Base-by-base conservation (phyloP, 2,113 vertebrate genomes). In the Muntiacus reevesi region DNA sequence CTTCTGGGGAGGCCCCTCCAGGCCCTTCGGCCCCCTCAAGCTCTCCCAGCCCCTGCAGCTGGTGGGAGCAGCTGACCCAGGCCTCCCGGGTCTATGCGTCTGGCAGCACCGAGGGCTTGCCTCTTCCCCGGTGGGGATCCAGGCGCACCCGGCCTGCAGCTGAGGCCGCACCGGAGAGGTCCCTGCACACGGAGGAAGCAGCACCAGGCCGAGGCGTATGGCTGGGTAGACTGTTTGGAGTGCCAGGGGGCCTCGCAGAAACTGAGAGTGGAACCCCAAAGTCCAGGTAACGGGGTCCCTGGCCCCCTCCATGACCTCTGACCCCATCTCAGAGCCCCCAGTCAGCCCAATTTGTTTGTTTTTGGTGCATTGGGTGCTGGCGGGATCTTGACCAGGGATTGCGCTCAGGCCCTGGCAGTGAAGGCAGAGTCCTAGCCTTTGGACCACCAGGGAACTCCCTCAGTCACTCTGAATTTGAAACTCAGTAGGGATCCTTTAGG, bases 171-270 rank as follows among this genome's bases (percentile, higher is more conserved):
- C 93, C 64, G 36, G 95, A 96, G 47, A 89, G 62, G 47, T 52
- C 87, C 1, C 57, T 13, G 33, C 83, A 95, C 7, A 1, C 93
- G 3, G 94, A 98, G 43, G 96, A 92, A 23, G 23, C 30, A 0
- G 45, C 28, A 2, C 82, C 95, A 4, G 89, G 82, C 83, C 83
- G 88, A 94, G 87, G 88, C 3, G 0, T 95, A 15, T 98, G 99
- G 98, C 94, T 99, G 85, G 99, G 99, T 3, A 98, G 99, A 36
- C 99, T 99, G 27, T 99, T 99, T 25, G 99, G 99, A 86, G 99
- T 0, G 88, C 93, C 95, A 36, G 97, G 96, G 86, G 97, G 76
- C 67, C 57, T 95, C 1, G 2, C 74, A 5, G 96, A 98, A 45
- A 76, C 91, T 1, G 98, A 98, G 6, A 13, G 23, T 3, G 6